Evolutionary conservation across 2,113 vertebrate species (phyloP).

Genomic region (Macrotus californicus): DNA sequence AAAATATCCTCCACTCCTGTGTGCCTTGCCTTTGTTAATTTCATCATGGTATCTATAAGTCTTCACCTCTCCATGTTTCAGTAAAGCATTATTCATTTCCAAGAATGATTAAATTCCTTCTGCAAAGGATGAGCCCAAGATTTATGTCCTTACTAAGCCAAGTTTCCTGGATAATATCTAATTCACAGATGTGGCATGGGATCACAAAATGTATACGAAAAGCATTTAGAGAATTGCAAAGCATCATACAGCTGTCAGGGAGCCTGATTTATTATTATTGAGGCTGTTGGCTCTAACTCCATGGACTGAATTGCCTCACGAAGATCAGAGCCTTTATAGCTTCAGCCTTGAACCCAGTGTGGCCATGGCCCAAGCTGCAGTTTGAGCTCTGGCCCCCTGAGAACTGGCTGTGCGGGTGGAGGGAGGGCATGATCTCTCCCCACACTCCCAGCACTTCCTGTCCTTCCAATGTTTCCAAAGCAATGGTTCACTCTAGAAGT

Average conservation of each 20-base stretch:
- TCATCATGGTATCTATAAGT: neutral
- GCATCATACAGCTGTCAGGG: rapidly evolving
- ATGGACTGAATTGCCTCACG: neutral
- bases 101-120: neutral
- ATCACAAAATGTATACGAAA: rapidly evolving
- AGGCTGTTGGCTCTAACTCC: neutral
- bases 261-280: neutral
- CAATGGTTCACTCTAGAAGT: neutral
- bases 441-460: rapidly evolving
- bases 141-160: neutral
- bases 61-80: neutral
- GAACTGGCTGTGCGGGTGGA: neutral
- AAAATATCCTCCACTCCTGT: neutral
- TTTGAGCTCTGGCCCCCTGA: neutral
- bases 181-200: neutral
- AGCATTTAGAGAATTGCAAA: neutral
- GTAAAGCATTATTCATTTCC: neutral
- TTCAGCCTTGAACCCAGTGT: neutral
- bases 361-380: neutral
- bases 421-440: neutral
- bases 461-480: neutral
- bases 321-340: neutral
- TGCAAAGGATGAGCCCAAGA: neutral
- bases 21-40: neutral
- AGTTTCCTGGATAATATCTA: neutral